Evolutionary conservation across 2,888 invertebrate species (phyloP).

Genomic region (Allolobophora icterica): DNA sequence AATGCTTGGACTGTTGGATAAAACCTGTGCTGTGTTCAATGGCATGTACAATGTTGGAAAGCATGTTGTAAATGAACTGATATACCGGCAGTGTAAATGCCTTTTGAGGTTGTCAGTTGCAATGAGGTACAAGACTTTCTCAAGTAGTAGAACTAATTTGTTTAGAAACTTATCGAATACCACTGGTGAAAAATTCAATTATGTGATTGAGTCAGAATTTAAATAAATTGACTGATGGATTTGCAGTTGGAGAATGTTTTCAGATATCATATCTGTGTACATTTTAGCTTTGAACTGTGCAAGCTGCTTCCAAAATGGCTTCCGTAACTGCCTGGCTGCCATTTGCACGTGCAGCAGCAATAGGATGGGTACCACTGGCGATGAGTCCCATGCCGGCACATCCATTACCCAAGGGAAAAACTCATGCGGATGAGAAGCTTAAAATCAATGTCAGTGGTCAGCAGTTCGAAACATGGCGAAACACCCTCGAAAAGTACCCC

Average conservation of each 20-base stretch:
- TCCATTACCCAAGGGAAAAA: constrained; percentile 89
- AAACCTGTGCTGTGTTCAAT: too few relatives aligned
- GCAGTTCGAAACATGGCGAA: constrained; percentile 99
- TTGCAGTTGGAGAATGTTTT: not conserved
- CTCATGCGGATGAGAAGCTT: constrained; percentile 91
- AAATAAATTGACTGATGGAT: not conserved
- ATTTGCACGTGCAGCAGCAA: constrained; percentile 99
- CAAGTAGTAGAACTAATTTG: not conserved
- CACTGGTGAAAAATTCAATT: not conserved
- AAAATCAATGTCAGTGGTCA: constrained; percentile 89
- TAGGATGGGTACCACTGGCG: constrained; percentile 99
- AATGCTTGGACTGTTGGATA: too few relatives aligned
- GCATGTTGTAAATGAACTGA: too few relatives aligned
- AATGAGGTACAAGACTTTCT: not conserved
- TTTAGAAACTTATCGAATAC: not conserved
- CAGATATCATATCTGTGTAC: constrained; percentile 1
- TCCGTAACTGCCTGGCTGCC: constrained; percentile 99
- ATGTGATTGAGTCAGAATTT: not conserved
- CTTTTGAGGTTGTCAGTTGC: not conserved
- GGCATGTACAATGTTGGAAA: too few relatives aligned
- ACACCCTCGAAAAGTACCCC: constrained; percentile 98
- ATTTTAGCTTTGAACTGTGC: constrained; percentile 13
- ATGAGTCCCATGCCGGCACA: constrained; percentile 96
- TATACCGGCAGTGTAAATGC: not conserved
- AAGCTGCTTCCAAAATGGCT: constrained; percentile 77